phyloP scores from a whole-genome alignment of 1,140 invertebrate species.

The Phymastichus coffea region DNA sequence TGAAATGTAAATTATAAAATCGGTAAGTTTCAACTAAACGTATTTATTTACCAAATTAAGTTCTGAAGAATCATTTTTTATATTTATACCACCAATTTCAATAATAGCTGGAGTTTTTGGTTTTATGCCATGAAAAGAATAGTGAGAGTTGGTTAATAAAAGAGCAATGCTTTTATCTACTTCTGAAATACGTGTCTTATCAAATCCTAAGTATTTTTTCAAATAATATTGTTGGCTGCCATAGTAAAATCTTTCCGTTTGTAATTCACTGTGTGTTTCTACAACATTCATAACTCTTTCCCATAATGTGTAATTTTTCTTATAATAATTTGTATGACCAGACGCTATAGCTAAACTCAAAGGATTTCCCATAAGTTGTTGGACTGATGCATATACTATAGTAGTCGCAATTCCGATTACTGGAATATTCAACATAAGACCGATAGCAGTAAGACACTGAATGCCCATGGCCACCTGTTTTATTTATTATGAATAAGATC shows the following conservation, averaged over 20 bases:
- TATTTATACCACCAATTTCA: neutral
- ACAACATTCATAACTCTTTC: neutral
- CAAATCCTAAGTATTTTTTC: neutral
- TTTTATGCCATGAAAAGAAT: neutral
- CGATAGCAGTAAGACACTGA: slow-evolving; percentile 55
- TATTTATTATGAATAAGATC: neutral
- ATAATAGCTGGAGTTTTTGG: neutral
- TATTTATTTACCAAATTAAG: slow-evolving; percentile 37
- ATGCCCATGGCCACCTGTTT: neutral
- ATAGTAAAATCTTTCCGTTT: neutral
- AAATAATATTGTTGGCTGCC: neutral
- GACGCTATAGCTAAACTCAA: slow-evolving; percentile 62
- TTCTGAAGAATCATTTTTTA: neutral
- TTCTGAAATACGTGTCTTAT: neutral
- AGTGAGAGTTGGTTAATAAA: neutral
- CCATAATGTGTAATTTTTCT: neutral
- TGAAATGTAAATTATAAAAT: neutral
- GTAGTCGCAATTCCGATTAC: slow-evolving; percentile 62
- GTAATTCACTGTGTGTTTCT: neutral
- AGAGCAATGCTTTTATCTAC: neutral
- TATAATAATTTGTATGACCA: slow-evolving; percentile 45
- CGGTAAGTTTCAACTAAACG: neutral
- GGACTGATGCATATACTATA: slow-evolving; percentile 61
- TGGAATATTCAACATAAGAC: slow-evolving; percentile 59
- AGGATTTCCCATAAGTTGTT: slow-evolving; percentile 62